phyloP scores from a whole-genome alignment of 2,888 invertebrate species.

The Carterocephalus palaemon region DNA sequence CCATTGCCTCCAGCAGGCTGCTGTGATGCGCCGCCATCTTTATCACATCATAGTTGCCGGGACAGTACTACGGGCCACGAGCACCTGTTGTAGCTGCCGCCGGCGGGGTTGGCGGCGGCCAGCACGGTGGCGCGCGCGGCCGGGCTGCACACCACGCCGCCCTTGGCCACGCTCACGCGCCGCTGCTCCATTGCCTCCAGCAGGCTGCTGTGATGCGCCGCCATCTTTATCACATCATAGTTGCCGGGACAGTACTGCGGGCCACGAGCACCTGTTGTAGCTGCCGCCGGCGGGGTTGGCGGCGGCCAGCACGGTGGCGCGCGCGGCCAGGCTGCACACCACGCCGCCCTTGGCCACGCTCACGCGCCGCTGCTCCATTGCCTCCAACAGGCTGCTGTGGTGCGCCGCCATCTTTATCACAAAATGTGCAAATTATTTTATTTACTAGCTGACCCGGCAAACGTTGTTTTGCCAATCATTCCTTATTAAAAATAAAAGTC shows the following conservation, averaged over 20 bases:
- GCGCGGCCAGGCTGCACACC: constrained; percentile 88
- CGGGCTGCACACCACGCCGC: constrained; percentile 90
- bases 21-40: constrained; percentile 73
- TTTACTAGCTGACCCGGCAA: too few relatives aligned
- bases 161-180: constrained; percentile 92
- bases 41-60: too few relatives aligned
- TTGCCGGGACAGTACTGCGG: too few relatives aligned
- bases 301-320: constrained; percentile 92
- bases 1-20: constrained; percentile 95
- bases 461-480: too few relatives aligned
- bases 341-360: constrained; percentile 95
- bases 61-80: too few relatives aligned
- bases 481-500: too few relatives aligned
- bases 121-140: constrained; percentile 91
- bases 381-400: constrained; percentile 88
- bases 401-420: constrained; percentile 70
- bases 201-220: constrained; percentile 81
- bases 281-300: constrained; percentile 95
- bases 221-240: too few relatives aligned
- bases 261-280: constrained; percentile 89
- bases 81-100: constrained; percentile 91
- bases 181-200: constrained; percentile 98
- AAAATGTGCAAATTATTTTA: too few relatives aligned
- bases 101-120: constrained; percentile 95
- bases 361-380: constrained; percentile 96